phyloP scores from a whole-genome alignment of 2,888 invertebrate genomes.

The Eupithecia tripunctaria region DNA sequence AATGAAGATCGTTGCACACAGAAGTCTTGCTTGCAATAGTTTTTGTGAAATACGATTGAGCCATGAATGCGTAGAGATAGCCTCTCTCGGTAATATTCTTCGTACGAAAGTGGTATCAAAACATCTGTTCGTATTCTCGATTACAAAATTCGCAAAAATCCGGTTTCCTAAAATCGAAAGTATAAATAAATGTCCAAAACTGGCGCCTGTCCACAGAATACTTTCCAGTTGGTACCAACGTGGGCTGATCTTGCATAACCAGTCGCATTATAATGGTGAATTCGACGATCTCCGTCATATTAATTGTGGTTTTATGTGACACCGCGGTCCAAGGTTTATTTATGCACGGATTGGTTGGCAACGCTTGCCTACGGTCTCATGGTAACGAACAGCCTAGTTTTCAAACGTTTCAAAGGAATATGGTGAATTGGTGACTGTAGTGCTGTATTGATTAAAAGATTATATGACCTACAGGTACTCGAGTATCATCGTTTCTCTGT shows the following conservation, averaged over 20 bases:
- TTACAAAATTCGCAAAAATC: not conserved
- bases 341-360: slow-evolving; percentile 49
- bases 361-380: slow-evolving; percentile 27
- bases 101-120: not conserved
- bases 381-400: not conserved
- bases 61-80: not conserved
- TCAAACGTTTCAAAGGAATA: not conserved
- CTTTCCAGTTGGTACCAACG: slow-evolving; percentile 17
- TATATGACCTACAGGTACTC: not conserved
- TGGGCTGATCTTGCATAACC: slow-evolving; percentile 30
- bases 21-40: slow-evolving; percentile 1
- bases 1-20: slow-evolving; percentile 22
- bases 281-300: slow-evolving; percentile 57
- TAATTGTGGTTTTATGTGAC: slow-evolving; percentile 57
- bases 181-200: slow-evolving; percentile 19
- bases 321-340: slow-evolving; percentile 57
- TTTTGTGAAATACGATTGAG: not conserved
- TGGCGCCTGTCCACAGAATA: slow-evolving; percentile 32
- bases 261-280: slow-evolving; percentile 50
- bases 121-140: not conserved
- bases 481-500: not conserved
- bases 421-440: not conserved
- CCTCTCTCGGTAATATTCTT: not conserved
- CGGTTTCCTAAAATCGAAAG: slow-evolving; percentile 24
- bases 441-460: not conserved